Evolutionary conservation across 2,113 vertebrate species (phyloP), one percentile per base, ranked within the genome.

Genomic region (Sterrhoptilus dennistouni): DNA sequence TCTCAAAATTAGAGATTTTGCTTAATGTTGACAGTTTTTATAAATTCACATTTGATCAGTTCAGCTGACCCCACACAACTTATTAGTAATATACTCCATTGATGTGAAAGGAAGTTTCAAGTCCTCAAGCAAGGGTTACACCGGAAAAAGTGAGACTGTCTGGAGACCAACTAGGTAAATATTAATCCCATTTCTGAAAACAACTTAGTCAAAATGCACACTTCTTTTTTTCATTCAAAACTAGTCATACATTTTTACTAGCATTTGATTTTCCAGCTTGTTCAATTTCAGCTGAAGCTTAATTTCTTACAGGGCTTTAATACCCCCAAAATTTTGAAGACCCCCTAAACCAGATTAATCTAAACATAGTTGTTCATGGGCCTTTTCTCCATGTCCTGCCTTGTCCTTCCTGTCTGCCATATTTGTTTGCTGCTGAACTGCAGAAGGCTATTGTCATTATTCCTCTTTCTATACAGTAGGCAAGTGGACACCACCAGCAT

Each of bases 401-500:
- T 70, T 38, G 10, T 29, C 40, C 57, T 54, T 13, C 8, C 24
- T 44, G 9, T 76, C 47, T 78, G 19, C 60, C 28, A n/a, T 8
- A 35, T 7, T 71, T 70, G 6, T 5, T 24, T 54, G 16, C 8
- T 24, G 24, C 29, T 65, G 45, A 64, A 54, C 0, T 24, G 21
- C 29, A 82, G 14, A 85, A 79, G 8, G n/a, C 17, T 71, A 54
- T 12, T 61, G 19, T n/a, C 2, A 3, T 27, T 21, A 27, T 18
- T 60, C 4, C 4, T 54, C 42, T 22, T 83, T n/a, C 69, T 33
- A 1, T 18, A 60, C 0, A 0, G 19, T 10, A 45, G 31, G 20
- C 36, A 94, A 61, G 22, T 53, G 36, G 25, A 84, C 25, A 69
- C 1, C 3, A 19, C 14, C 28, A 79, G 8, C 9, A 61, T 5